Base-by-base conservation (phyloP, 2,113 vertebrate genomes). In the Antigone vipio region DNA sequence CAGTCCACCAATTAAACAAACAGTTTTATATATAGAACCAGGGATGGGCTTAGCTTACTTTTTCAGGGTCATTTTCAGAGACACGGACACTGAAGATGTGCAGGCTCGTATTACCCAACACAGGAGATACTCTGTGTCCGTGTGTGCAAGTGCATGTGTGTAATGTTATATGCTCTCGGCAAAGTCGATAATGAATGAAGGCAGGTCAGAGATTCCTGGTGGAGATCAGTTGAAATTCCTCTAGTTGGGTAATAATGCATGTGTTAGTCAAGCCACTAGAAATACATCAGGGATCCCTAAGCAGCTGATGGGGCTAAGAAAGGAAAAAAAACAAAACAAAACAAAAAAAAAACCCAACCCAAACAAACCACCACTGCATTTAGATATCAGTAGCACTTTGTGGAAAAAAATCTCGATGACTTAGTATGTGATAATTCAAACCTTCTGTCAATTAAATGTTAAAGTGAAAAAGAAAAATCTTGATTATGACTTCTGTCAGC, bases 1-100 rank as follows among this genome's bases (percentile, higher is more conserved):
- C 80, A 12, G 74, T 96, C 95, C 93, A 97, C 96, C 88, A 97
- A 97, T 98, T 95, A 97, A 98, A 97, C 96, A 98, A 98, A 98
- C 95, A 92, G 90, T 29, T 60, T 92, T 95, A 95, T 91, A 96
- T 97, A 97, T 98, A 98, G 97, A 95, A 90, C 20, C 6, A 13
- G 91, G 96, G 89, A 85, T 93, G 80, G 94, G 68, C 96, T 96
- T 73, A 53, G 89, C 85, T 93, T 56, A n/a, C 86, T 95, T 95
- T 97, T 95, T 58, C 96, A 88, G 97, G 95, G 96, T 95, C 91
- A 52, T 80, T 91, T 91, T 89, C 60, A 18, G 93, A 89, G 95
- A 38, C 71, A 49, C 0, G 4, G 92, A 62, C n/a, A 23, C 35
- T 44, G 86, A 91, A 64, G 86, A 88, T 34, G 73, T 88, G 74